Percentiles rank a stretch among this genome's conserved stretches.
Conservation (phyloP, 1,140 invertebrate genomes). For the Brachystomella parvula region DNA sequence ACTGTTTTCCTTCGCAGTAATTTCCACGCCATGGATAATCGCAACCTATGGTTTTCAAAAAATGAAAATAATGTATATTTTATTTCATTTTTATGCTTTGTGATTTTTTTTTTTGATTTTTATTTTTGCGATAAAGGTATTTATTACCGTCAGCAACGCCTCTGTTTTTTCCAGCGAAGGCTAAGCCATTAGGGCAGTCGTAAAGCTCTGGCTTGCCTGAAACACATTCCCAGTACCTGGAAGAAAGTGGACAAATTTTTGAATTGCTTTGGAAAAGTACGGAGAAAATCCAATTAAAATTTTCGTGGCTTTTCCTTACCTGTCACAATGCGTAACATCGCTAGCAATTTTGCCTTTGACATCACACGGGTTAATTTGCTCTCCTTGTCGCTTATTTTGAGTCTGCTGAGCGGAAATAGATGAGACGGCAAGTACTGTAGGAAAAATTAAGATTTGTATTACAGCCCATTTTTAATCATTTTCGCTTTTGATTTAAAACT, state of each 20-base stretch:
- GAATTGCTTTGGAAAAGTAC: no score
- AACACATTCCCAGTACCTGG: constrained; percentile 68
- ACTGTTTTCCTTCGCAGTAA: constrained; percentile 69
- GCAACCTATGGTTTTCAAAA: constrained; percentile 61
- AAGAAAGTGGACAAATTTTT: no score
- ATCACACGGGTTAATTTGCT: constrained; percentile 66
- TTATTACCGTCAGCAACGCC: constrained; percentile 59
- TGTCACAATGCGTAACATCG: constrained; percentile 73
- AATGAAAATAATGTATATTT: neutral
- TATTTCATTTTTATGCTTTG: neutral
- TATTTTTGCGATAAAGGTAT: neutral
- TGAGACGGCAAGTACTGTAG: constrained; percentile 14
- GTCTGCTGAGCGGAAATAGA: neutral
- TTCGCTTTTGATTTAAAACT: no score
- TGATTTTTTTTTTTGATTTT: neutral
- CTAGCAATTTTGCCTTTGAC: constrained; percentile 62
- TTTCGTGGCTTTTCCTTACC: no score
- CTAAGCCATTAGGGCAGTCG: constrained; percentile 81
- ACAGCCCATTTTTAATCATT: no score
- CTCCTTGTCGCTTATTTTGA: constrained; percentile 21
- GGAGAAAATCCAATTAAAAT: no score
- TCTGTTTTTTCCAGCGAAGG: constrained; percentile 76
- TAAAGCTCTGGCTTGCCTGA: constrained; percentile 67
- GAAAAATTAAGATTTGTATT: neutral
- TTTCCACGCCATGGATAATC: constrained; percentile 82